phyloP scores from a whole-genome alignment of 2,797 vertebrate genomes.

The Mionectes olivaceus region DNA sequence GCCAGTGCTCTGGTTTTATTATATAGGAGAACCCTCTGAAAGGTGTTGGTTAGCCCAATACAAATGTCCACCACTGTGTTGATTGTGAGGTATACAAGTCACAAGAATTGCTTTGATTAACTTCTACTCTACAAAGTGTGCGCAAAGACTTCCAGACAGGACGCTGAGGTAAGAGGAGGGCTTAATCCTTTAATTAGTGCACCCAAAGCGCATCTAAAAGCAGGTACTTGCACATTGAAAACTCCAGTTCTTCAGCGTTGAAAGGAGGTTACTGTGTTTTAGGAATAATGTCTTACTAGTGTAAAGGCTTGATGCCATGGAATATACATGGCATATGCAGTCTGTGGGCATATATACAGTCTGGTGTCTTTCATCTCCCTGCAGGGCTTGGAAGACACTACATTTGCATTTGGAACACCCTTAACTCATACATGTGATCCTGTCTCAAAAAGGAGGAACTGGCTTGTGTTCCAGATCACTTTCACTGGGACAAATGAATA shows the following conservation, averaged over 20 bases:
- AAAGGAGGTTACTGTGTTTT: background rate
- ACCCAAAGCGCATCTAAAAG: background rate
- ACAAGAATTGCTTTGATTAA: background rate
- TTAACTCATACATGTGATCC: background rate
- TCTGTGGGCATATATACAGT: no score
- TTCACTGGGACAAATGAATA: background rate
- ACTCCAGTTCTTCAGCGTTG: background rate
- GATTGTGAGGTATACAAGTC: background rate
- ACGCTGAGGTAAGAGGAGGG: background rate
- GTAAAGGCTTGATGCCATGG: background rate
- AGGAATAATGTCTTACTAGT: background rate
- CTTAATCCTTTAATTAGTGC: background rate
- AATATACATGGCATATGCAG: background rate
- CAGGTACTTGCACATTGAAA: background rate
- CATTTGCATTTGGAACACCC: background rate
- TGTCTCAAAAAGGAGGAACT: background rate
- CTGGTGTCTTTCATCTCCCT: background rate
- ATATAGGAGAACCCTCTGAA: background rate
- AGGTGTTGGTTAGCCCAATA: background rate
- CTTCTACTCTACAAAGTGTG: background rate
- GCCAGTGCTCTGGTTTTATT: background rate
- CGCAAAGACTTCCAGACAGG: background rate
- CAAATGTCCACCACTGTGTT: background rate
- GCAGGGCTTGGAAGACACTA: background rate
- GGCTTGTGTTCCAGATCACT: background rate